Evolutionary conservation across 2,797 vertebrate species (phyloP), one percentile per base, ranked within the genome.

Genomic region (Bucorvus abyssinicus): DNA sequence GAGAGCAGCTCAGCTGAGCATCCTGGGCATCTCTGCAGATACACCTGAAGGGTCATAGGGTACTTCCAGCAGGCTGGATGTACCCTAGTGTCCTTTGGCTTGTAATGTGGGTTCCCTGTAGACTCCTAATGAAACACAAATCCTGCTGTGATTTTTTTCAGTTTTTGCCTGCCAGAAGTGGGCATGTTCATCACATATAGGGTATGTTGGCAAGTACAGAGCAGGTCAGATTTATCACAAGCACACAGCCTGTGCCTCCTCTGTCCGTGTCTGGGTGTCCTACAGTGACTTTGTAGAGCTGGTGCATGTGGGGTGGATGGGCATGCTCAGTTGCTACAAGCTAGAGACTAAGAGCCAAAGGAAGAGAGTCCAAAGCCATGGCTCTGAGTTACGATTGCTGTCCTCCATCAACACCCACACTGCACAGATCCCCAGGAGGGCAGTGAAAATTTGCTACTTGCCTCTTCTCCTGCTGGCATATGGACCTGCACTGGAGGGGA

Each of bases 31-130:
- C 44, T 65, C 77, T 75, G 47, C 50, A 81, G 59, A 34, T 32
- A 38, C 26, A 26, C 40, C 64, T 75, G 83, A 67, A 27, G 15
- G 19, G 12, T 52, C 29, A 36, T 24, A 17, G 12, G 2, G n/a
- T n/a, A 67, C 56, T 89, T 89, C 78, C 49, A 90, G 55, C 56
- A 60, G 53, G 49, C 6, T 68, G 67, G 47, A 65, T 20, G 38
- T 60, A 50, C 42, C 61, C 15, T 10, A 9, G 38, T 20, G 56
- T 75, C 55, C 52, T 53, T 82, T 90, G 92, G 50, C 70, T 79
- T 47, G n/a, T 59, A 36, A n/a, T 0, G 0, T 30, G 40, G 14
- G 18, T 42, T 94, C 15, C 83, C 49, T 4, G 0, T 20, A 50
- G 67, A 36, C 26, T 93, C 26, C 52, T 50, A 45, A 49, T 17